Conservation (phyloP, 2,113 vertebrate species). For the Entelurus aequoreus region DNA sequence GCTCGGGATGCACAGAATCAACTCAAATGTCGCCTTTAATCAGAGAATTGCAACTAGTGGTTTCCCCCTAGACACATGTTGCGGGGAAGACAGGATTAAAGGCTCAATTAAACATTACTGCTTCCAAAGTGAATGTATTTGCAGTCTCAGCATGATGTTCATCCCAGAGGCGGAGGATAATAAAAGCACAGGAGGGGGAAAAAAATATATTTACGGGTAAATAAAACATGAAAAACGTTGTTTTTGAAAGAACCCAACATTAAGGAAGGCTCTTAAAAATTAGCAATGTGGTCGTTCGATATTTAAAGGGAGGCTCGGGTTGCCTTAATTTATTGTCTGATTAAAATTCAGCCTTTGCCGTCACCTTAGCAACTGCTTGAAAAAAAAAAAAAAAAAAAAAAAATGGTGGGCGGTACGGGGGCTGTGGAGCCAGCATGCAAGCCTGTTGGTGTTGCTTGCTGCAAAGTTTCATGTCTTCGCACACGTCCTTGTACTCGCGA, state of each 20-base stretch:
- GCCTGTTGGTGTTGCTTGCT: slow-evolving; percentile 48
- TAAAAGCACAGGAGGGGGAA: slow-evolving; percentile 4
- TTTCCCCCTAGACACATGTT: slow-evolving; percentile 22
- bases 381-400: slow-evolving; percentile 45
- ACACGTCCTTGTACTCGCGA: slow-evolving; percentile 49
- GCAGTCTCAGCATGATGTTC: slow-evolving; percentile 19
- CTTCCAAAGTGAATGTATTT: slow-evolving; percentile 29
- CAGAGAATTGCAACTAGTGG: slow-evolving; percentile 33
- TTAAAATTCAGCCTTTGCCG: slow-evolving; percentile 75
- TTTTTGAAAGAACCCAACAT: slow-evolving; percentile 8
- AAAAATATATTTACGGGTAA: background rate
- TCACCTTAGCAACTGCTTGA: slow-evolving; percentile 77
- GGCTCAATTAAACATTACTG: slow-evolving; percentile 36
- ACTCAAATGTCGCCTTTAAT: background rate
- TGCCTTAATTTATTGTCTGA: slow-evolving; percentile 72
- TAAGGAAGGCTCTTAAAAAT: slow-evolving; percentile 35
- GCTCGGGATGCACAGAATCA: slow-evolving; percentile 12
- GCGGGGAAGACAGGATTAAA: slow-evolving; percentile 15
- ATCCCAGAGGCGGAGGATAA: slow-evolving; percentile 17
- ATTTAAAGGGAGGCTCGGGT: slow-evolving; percentile 57
- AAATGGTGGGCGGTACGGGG: slow-evolving; percentile 71
- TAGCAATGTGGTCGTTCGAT: slow-evolving; percentile 45
- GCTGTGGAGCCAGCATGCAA: slow-evolving; percentile 64
- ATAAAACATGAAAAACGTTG: slow-evolving; percentile 2
- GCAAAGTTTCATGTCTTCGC: slow-evolving; percentile 52